Evolutionary conservation across 2,797 vertebrate species (phyloP).

Genomic region (Notamacropus eugenii): DNA sequence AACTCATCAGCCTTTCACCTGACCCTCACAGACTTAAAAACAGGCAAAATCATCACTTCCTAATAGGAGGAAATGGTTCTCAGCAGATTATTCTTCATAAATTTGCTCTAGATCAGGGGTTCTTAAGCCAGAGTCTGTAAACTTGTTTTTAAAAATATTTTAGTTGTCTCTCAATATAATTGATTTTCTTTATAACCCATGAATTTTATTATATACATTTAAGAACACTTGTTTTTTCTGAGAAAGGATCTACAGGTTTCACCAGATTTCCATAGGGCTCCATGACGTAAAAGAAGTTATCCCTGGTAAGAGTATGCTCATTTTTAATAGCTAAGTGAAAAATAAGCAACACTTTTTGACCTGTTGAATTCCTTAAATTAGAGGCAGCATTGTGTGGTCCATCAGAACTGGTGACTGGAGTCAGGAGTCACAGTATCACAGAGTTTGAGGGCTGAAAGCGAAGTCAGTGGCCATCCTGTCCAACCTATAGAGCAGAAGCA

Average conservation of each 20-base stretch:
- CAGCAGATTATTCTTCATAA: background rate
- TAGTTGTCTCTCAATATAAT: background rate
- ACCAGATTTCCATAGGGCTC: background rate
- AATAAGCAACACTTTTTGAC: background rate
- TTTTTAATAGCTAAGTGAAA: background rate
- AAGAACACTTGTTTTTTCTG: background rate
- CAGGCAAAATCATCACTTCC: conserved; percentile 63
- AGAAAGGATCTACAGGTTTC: background rate
- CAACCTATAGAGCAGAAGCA: background rate
- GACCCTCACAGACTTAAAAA: conserved; percentile 52
- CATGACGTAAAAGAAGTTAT: background rate
- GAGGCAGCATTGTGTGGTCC: background rate
- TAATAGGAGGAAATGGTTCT: conserved; percentile 44
- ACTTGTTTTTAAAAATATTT: background rate
- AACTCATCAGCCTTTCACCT: conserved; percentile 67
- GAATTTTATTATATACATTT: background rate
- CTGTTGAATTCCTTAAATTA: background rate
- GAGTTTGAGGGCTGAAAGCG: background rate
- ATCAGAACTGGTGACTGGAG: background rate
- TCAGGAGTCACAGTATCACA: background rate
- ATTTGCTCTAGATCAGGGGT: background rate
- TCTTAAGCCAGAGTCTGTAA: background rate
- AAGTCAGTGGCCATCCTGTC: background rate
- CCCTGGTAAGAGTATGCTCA: background rate
- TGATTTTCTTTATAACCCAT: background rate